Conservation (phyloP, 2,113 vertebrate species). For the Lampris megalopsis region DNA sequence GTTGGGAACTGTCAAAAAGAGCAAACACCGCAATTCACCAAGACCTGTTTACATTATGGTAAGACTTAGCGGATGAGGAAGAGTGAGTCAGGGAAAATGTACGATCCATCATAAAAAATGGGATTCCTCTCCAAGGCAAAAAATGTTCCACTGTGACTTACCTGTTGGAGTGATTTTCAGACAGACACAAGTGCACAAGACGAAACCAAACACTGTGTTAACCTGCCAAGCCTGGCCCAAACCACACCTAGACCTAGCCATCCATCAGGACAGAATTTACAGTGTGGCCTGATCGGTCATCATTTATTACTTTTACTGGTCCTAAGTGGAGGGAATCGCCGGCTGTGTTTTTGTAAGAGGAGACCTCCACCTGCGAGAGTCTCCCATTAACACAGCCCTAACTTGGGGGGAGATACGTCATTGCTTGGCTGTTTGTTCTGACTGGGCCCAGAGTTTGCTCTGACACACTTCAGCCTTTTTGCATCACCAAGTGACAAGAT, state of each 20-base stretch:
- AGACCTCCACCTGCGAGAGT: constrained; percentile 79
- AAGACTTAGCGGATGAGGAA: constrained; percentile 53
- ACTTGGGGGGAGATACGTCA: constrained; percentile 67
- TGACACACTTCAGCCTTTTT: constrained; percentile 12
- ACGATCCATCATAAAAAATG: constrained; percentile 62
- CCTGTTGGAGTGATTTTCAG: constrained; percentile 62
- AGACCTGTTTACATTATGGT: constrained; percentile 61
- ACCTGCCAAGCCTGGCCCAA: constrained; percentile 59
- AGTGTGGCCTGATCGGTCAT: constrained; percentile 77
- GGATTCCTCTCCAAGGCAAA: constrained; percentile 55
- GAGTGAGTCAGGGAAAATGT: constrained; percentile 66
- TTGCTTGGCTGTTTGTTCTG: constrained; percentile 33
- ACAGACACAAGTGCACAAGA: constrained; percentile 63
- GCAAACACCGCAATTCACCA: constrained; percentile 52
- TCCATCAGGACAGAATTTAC: constrained; percentile 81
- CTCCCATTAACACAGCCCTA: constrained; percentile 71
- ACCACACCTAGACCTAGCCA: constrained; percentile 65
- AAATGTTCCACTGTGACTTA: constrained; percentile 63
- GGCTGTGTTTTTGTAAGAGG: constrained; percentile 80
- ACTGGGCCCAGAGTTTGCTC: constrained; percentile 14
- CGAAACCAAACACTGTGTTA: constrained; percentile 72
- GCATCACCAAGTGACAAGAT: constrained; percentile 20
- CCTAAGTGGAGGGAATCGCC: constrained; percentile 77
- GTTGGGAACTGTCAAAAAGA: constrained; percentile 26
- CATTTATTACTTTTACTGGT: constrained; percentile 83